These are phyloP conservation scores for Alouatta palliata DNA, from an alignment of 2,113 vertebrate genomes.

Conservation along the genomic window DNA sequence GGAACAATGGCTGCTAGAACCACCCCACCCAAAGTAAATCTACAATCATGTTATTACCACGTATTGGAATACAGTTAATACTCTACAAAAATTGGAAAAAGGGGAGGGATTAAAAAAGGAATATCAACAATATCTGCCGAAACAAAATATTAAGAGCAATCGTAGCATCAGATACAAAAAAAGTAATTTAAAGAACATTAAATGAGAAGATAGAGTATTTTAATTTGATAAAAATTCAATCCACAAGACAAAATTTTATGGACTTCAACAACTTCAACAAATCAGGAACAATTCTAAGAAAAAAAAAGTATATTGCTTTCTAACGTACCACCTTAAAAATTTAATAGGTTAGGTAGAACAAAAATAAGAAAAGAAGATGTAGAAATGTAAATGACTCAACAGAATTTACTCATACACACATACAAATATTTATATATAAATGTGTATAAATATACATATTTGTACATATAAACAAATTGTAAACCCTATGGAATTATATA, in stretches of 20 bases:
- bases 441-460: background rate
- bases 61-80: background rate
- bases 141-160: background rate
- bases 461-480: background rate
- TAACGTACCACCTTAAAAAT: background rate
- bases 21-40: background rate
- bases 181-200: background rate
- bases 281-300: background rate
- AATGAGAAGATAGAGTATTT: background rate
- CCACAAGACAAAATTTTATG: background rate
- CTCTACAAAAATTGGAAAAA: too few species aligned
- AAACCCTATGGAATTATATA: background rate
- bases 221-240: background rate
- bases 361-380: conserved; percentile 5
- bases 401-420: background rate
- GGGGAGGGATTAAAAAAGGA: background rate
- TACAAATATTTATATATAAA: background rate
- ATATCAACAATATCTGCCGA: background rate
- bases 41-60: background rate
- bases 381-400: background rate
- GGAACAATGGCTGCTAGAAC: background rate
- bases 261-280: background rate
- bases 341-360: background rate
- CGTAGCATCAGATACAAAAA: background rate
- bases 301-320: background rate